phyloP scores from a whole-genome alignment of 2,888 invertebrate genomes.

The Stomorhina lunata region DNA sequence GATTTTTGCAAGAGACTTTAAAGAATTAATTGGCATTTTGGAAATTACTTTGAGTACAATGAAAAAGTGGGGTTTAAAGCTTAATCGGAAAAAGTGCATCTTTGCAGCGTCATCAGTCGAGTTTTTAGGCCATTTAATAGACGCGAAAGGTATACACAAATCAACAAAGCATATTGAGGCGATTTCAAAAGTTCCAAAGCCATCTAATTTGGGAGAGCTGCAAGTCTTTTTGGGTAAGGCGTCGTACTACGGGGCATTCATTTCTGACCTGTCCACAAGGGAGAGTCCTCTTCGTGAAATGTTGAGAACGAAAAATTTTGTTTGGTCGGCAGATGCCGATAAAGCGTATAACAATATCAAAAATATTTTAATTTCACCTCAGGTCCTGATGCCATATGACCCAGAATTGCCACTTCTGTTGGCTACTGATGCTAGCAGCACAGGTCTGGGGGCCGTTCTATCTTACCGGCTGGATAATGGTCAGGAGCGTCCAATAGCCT shows the following conservation, averaged over 20 bases:
- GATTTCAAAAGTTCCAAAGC: conserved; percentile 53
- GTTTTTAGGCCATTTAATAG: conserved; percentile 37
- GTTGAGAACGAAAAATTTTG: background rate
- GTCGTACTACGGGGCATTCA: conserved; percentile 2
- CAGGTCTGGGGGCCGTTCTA: background rate
- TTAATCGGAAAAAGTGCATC: background rate
- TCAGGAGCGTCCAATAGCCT: background rate
- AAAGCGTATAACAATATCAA: background rate
- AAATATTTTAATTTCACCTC: background rate
- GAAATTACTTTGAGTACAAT: background rate
- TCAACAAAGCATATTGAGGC: background rate
- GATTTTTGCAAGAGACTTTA: too few relatives aligned
- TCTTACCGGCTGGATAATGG: background rate
- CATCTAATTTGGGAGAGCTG: too few relatives aligned
- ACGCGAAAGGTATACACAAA: too few relatives aligned
- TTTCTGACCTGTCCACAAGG: background rate
- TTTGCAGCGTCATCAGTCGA: conserved; percentile 1
- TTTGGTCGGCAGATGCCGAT: background rate
- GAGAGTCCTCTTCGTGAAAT: conserved; percentile 7
- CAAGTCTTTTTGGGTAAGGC: too few relatives aligned
- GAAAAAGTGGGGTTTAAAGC: background rate
- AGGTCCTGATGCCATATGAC: background rate
- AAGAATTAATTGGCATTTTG: background rate
- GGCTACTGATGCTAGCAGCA: conserved; percentile 7
- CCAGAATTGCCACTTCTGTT: conserved; percentile 2